Evolutionary conservation across 2,797 vertebrate species (phyloP).

Genomic region (Heterohyrax brucei): DNA sequence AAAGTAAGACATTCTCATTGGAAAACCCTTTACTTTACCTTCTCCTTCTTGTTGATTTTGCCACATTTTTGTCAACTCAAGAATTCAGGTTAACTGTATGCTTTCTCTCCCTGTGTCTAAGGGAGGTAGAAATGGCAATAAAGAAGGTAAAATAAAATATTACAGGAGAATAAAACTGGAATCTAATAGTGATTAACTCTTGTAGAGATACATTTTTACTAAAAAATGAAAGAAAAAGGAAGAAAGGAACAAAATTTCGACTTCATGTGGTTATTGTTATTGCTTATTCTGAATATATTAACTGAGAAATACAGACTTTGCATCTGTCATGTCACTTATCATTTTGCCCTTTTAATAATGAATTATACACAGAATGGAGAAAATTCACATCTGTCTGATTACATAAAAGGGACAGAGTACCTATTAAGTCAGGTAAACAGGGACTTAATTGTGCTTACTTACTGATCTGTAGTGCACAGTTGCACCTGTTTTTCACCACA

Average conservation of each 20-base stretch:
- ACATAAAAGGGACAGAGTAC: too few species aligned
- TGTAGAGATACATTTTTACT: background rate
- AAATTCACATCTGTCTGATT: too few species aligned
- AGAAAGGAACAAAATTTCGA: background rate
- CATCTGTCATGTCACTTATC: background rate
- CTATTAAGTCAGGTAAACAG: too few species aligned
- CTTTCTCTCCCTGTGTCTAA: background rate
- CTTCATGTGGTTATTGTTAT: slow-evolving; percentile 27
- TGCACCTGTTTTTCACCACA: too few species aligned
- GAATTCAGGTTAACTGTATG: background rate
- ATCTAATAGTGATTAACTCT: background rate
- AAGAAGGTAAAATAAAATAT: slow-evolving; percentile 40
- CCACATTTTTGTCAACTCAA: background rate
- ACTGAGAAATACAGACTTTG: background rate
- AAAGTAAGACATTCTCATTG: too few species aligned
- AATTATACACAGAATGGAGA: too few species aligned
- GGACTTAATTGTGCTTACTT: too few species aligned
- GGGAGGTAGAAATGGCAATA: background rate
- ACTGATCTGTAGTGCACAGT: too few species aligned
- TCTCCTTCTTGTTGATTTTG: background rate
- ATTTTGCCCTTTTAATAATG: background rate
- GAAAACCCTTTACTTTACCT: background rate
- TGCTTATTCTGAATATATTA: background rate
- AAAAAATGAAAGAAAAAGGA: background rate
- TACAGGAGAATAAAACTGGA: background rate